These are phyloP conservation scores for Kryptolebias marmoratus DNA, from an alignment of 2,113 vertebrate genomes.

Conservation along the genomic window DNA sequence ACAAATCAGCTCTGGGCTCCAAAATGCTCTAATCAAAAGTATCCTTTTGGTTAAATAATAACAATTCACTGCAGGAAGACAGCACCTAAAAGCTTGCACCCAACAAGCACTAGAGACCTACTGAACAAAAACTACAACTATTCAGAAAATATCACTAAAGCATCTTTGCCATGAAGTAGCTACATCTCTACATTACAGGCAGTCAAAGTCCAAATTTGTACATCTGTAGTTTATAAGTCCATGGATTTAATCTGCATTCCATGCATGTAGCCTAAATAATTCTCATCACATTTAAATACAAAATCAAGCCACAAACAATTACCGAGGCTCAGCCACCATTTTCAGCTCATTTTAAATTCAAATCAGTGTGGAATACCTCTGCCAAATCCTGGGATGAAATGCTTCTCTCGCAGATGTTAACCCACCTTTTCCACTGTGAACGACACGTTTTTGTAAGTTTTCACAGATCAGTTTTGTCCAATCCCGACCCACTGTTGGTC, in stretches of 20 bases:
- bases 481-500: neutral
- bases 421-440: constrained; percentile 12
- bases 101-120: too few relatives aligned
- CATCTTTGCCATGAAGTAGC: too few relatives aligned
- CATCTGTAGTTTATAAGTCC: too few relatives aligned
- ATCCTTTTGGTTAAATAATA: too few relatives aligned
- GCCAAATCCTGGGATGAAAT: constrained; percentile 54
- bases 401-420: constrained; percentile 30
- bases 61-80: too few relatives aligned
- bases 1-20: too few relatives aligned
- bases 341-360: constrained; percentile 54
- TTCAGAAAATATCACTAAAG: too few relatives aligned
- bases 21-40: too few relatives aligned
- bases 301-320: constrained; percentile 35
- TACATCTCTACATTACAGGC: too few relatives aligned
- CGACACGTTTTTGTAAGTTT: constrained; percentile 17
- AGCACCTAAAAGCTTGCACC: too few relatives aligned
- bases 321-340: constrained; percentile 28
- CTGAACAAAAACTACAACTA: too few relatives aligned
- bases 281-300: constrained; percentile 28
- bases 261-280: constrained; percentile 11
- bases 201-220: too few relatives aligned
- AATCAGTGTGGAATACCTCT: constrained; percentile 41
- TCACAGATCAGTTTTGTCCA: neutral
- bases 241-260: constrained; percentile 6